Percentiles rank a stretch among this genome's conserved stretches.
Conservation (phyloP, 1,140 invertebrate genomes). For the Thaumetopoea pityocampa region DNA sequence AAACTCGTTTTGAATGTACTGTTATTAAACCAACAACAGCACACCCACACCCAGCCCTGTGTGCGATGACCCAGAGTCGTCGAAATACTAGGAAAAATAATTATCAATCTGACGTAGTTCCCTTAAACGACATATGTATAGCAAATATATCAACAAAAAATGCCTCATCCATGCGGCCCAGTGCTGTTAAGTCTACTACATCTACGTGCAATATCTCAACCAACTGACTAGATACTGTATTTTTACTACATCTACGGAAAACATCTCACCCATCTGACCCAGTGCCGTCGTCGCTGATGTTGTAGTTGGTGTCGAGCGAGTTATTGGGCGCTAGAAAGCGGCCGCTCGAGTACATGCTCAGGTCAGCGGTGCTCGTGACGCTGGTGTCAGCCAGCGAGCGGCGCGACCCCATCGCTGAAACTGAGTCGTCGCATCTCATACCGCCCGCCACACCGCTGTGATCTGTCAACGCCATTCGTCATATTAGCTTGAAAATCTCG, state of each 20-base stretch:
- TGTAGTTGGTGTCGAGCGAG: slow-evolving; percentile 84
- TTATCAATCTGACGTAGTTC: no score
- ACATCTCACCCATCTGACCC: slow-evolving; percentile 78
- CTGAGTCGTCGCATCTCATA: slow-evolving; percentile 62
- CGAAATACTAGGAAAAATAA: no score
- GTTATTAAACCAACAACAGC: no score
- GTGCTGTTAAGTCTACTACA: no score
- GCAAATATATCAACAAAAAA: no score
- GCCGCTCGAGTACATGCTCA: slow-evolving; percentile 87
- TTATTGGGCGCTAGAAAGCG: slow-evolving; percentile 84
- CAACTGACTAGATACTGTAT: background rate
- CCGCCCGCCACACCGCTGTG: slow-evolving; percentile 56
- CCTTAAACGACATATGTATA: no score
- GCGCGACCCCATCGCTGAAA: slow-evolving; percentile 78
- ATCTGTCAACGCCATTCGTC: slow-evolving; percentile 31
- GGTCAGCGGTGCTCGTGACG: slow-evolving; percentile 87
- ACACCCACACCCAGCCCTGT: no score
- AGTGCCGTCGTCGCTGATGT: slow-evolving; percentile 82
- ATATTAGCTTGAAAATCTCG: no score
- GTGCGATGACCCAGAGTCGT: no score
- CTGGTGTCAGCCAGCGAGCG: slow-evolving; percentile 88
- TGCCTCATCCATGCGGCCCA: no score
- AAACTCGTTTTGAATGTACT: no score
- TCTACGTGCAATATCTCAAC: no score
- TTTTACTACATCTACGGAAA: slow-evolving; percentile 34